Evolutionary conservation across 2,888 invertebrate species (phyloP), one percentile per base, ranked within the genome.

Genomic region (Drosophila ochracea): DNA sequence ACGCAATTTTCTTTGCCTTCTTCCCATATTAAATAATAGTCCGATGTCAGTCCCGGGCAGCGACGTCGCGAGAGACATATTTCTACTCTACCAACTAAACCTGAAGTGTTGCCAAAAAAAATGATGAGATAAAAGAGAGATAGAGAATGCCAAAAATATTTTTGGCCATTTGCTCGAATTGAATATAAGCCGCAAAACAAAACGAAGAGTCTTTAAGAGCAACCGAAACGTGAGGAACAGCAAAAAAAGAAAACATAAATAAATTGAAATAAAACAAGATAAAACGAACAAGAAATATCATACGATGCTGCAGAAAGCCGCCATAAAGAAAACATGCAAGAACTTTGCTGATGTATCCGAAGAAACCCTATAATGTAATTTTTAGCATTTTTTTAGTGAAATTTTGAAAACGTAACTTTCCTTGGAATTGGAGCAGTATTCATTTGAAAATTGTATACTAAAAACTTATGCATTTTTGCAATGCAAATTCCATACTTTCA

Each of bases 261-360:
- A 41, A n/a, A 41, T 19, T 2, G 21, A 47, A 21, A 16, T 21
- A 16, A 47, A 47, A 47, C 21, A 41, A 41, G 39, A 57, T 57
- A 41, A 58, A 19, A 47, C 16, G 58, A 31, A 43, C 16, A 86
- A 75, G 59, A 85, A 76, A 87, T 70, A 90, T 83, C 91, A 74
- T 89, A 87, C 84, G 88, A 91, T 85, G 73, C 73, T 89, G 91
- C 76, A 82, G 76, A 89, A 83, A 82, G 63, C 57, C 57, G 58
- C 50, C 65, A 66, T 69, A 73, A 72, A 68, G 78, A 67, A 69
- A 39, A 82, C 67, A 73, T 41, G 33, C 43, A 60, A 78, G 49
- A 78, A 50, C 25, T 37, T 16, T 25, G 19, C 28, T 72, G 66
- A n/a, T 57, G 11, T 41, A 19, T 50, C n/a, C 9, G 1, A 4